Conservation (phyloP, 2,113 vertebrate species). For the Epinephelus lanceolatus region DNA sequence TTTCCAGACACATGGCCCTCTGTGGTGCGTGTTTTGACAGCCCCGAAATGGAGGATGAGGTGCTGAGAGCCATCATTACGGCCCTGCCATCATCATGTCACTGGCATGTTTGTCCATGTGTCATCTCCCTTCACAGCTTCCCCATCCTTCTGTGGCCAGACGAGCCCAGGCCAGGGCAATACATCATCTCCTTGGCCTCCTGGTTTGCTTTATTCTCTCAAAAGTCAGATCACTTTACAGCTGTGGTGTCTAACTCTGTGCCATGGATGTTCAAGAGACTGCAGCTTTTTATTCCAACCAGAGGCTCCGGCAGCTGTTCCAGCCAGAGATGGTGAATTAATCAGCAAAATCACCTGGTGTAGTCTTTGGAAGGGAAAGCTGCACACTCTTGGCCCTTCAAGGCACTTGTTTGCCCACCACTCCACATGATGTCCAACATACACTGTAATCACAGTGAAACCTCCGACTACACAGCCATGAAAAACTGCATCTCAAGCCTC, state of each 20-base stretch:
- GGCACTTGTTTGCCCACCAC: constrained; percentile 39
- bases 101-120: constrained; percentile 39
- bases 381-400: constrained; percentile 17
- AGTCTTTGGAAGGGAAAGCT: constrained; percentile 10
- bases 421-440: constrained; percentile 31
- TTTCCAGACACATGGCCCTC: constrained; percentile 26
- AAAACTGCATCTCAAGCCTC: constrained; percentile 15
- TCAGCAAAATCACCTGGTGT: constrained; percentile 31
- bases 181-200: constrained; percentile 17
- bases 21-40: not conserved
- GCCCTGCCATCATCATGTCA: constrained; percentile 39
- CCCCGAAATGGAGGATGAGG: constrained; percentile 27
- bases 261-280: constrained; percentile 10
- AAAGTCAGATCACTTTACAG: not conserved
- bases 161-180: constrained; percentile 1
- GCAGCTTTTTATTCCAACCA: constrained; percentile 7
- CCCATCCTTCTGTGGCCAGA: constrained; percentile 9
- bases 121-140: constrained; percentile 19
- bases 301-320: not conserved
- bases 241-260: not conserved
- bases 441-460: constrained; percentile 32
- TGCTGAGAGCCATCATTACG: constrained; percentile 35
- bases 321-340: constrained; percentile 12
- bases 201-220: not conserved
- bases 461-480: constrained; percentile 14